A percentile compares a stretch with the other conserved stretches of the same genome.
Evolutionary conservation across 2,797 vertebrate genomes (phyloP).

Genomic region (Ficedula albicollis): DNA sequence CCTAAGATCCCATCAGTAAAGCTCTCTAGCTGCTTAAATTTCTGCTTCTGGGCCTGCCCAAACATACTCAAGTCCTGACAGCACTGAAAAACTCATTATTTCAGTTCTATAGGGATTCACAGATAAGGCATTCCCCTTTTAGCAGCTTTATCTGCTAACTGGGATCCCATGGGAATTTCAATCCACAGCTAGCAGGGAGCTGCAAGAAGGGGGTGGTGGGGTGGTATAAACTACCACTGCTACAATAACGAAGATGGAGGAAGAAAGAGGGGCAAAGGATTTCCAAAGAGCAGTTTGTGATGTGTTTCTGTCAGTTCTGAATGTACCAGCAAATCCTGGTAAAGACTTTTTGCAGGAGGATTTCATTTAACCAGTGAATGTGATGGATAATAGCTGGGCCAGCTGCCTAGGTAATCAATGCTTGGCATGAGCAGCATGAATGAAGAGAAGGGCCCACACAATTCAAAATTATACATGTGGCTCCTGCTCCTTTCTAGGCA

Average conservation of each 20-base stretch:
- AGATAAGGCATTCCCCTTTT: background rate
- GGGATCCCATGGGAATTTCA: background rate
- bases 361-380: background rate
- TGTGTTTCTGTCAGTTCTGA: background rate
- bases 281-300: background rate
- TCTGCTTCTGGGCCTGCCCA: background rate
- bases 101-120: background rate
- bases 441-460: background rate
- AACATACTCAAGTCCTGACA: background rate
- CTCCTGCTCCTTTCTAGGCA: background rate
- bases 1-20: background rate
- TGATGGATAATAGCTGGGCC: background rate
- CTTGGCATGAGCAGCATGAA: background rate
- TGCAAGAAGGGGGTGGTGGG: background rate
- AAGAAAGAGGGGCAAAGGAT: background rate
- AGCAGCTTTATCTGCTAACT: background rate
- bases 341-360: background rate
- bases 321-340: background rate
- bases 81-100: background rate
- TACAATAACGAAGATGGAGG: background rate
- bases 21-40: background rate
- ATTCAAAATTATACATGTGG: background rate
- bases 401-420: background rate
- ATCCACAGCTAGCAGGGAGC: background rate
- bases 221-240: background rate